A percentile compares a stretch with the other conserved stretches of the same genome.
Evolutionary conservation across 1,140 invertebrate genomes (phyloP).

Genomic region (Mya arenaria): DNA sequence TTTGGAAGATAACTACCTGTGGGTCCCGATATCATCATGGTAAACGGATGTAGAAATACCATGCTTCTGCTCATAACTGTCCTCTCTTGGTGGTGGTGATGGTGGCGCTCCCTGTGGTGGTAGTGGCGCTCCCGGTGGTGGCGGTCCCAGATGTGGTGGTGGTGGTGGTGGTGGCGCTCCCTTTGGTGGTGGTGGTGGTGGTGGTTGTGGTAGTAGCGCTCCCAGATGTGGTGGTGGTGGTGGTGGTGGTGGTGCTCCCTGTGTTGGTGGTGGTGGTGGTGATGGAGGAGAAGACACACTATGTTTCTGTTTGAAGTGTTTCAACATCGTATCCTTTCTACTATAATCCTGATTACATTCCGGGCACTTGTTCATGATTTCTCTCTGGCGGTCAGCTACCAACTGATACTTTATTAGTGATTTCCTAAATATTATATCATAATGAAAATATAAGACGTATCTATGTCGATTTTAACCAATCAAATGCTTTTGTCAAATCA

Average conservation of each 20-base stretch:
- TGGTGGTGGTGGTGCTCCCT: no score
- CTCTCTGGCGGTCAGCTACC: no score
- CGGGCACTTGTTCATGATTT: no score
- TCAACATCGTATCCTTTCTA: constrained; percentile 28
- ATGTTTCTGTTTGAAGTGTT: constrained; percentile 35
- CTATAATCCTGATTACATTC: constrained; percentile 11
- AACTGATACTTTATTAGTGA: no score
- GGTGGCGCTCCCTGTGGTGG: neutral
- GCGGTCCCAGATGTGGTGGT: neutral
- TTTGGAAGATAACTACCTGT: no score
- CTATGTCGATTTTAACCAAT: no score
- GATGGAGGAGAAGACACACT: neutral
- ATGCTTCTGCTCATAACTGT: no score
- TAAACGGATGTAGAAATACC: constrained; percentile 23
- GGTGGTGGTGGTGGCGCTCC: constrained; percentile 5
- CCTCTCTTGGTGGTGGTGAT: constrained; percentile 2
- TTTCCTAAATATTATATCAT: no score
- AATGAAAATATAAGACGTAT: no score
- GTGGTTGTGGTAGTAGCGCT: constrained; percentile 2
- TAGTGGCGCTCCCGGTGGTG: constrained; percentile 11
- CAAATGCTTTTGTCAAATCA: no score
- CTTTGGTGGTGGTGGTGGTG: constrained; percentile 7
- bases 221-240: neutral
- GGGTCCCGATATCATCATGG: constrained; percentile 1
- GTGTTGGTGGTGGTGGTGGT: neutral